These are phyloP conservation scores for Sesia apiformis DNA, from an alignment of 2,888 invertebrate genomes.

Conservation along the genomic window DNA sequence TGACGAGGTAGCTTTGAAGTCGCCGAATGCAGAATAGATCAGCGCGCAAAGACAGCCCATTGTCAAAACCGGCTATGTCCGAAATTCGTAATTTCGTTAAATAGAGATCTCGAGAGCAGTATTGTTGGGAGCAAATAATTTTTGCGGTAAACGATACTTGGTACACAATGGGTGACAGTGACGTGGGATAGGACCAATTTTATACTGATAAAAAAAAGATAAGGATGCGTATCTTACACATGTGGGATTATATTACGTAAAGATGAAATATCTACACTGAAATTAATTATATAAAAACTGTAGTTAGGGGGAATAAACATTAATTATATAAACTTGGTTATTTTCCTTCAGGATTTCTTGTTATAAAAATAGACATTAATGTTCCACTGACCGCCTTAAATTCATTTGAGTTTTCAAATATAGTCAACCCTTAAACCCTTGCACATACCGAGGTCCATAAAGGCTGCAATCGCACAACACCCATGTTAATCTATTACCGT, in stretches of 20 bases:
- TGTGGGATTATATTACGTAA: not conserved
- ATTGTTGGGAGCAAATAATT: constrained; percentile 60
- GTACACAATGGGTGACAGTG: constrained; percentile 55
- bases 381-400: too few species aligned
- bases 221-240: too few species aligned
- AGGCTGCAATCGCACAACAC: too few species aligned
- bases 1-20: not conserved
- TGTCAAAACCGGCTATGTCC: constrained; percentile 28
- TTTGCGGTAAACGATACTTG: constrained; percentile 70
- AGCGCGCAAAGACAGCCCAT: constrained; percentile 13
- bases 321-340: not conserved
- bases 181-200: constrained; percentile 38
- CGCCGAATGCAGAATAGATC: not conserved
- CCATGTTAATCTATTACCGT: too few species aligned
- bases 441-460: too few species aligned
- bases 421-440: too few species aligned
- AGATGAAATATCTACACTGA: not conserved
- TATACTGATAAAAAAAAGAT: constrained; percentile 1
- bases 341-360: too few species aligned
- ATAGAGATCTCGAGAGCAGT: constrained; percentile 48
- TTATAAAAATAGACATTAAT: too few species aligned
- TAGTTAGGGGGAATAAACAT: not conserved
- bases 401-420: too few species aligned
- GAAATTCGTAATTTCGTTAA: constrained; percentile 65
- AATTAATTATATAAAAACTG: not conserved